Evolutionary conservation across 2,888 invertebrate genomes (phyloP), one percentile per base, ranked within the genome.

Genomic region (Chrysolina haemoptera): DNA sequence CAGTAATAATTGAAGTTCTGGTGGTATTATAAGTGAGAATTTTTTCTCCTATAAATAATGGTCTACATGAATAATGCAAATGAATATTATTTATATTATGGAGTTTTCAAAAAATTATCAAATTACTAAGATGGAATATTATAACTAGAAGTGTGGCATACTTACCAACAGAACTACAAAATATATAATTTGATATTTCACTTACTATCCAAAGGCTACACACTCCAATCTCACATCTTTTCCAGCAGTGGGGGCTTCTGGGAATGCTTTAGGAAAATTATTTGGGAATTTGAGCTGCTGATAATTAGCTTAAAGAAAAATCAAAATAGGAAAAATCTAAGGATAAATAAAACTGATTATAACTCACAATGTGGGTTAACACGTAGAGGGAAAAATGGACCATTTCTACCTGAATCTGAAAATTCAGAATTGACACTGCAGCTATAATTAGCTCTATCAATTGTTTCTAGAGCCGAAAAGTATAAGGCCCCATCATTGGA

Each of bases 241-340:
- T 0, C 97, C 98, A 20, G 96, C 96, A 75, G 94, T 89, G 0
- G 98, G 97, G 22, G 97, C 96, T 86, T 96, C 96, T 0, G 98
- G 98, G 85, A 97, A 98, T 0, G 95, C 93, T 89, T 97, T 98
- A 0, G 98, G 98, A 82, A 99, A 99, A 83, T 96, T 96, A 85
- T 96, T 97, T 0, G 98, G 95, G 84, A 98, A 98, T 84, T 96
- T 95, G 53, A 98, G 89, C 40, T 67, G 67, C 53, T 67, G 66
- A 40, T 59, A 59, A 59, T 59, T 22, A 35, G 64, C 43, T 62
- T 48, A 50, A 62, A 63, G 50, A 40, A 84, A 70, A 86, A 86
- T 81, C 77, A 66, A 72, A 20, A 16, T 63, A 48, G 22, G n/a
- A 67, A 50, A 68, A 53, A 20, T 41, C 68, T 6, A n/a, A 12